Percentiles rank a stretch among this genome's conserved stretches.
These are phyloP conservation scores for Clarias batrachus DNA, from an alignment of 2,113 vertebrate genomes.

Conservation along the genomic window DNA sequence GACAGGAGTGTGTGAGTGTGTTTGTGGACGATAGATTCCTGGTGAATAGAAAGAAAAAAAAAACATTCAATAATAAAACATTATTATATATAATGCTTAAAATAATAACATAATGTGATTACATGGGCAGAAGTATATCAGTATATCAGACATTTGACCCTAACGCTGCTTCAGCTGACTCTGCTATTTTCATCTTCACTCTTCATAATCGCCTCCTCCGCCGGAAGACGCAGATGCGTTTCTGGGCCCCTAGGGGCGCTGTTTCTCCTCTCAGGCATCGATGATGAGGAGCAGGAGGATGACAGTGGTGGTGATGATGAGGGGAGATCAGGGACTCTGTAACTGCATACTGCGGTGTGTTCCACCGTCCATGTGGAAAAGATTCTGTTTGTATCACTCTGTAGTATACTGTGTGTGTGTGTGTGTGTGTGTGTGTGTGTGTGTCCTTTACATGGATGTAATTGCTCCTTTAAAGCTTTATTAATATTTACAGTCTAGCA, in stretches of 20 bases:
- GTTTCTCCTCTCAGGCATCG: neutral
- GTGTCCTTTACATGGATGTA: neutral
- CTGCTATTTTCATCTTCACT: neutral
- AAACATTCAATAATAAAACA: neutral
- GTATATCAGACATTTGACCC: neutral
- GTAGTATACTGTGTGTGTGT: neutral
- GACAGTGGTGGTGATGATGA: too few species aligned
- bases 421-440: neutral
- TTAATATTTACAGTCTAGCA: too few species aligned
- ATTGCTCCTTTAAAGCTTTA: too few species aligned
- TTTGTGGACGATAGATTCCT: neutral
- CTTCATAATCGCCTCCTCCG: neutral
- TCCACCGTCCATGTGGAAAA: slow-evolving; percentile 8
- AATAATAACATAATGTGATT: neutral
- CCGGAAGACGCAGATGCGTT: neutral
- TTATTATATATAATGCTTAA: neutral
- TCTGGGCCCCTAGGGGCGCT: slow-evolving; percentile 21
- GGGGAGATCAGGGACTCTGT: neutral
- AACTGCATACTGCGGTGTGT: slow-evolving; percentile 24
- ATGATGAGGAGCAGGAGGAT: neutral
- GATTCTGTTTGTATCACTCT: slow-evolving; percentile 13
- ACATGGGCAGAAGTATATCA: too few species aligned
- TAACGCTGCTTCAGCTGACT: neutral
- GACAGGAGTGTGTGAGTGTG: neutral
- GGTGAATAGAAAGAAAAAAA: neutral